A percentile compares a stretch with the other conserved stretches of the same genome.
Conservation (phyloP, 2,113 vertebrate species). For the Mobula birostris region DNA sequence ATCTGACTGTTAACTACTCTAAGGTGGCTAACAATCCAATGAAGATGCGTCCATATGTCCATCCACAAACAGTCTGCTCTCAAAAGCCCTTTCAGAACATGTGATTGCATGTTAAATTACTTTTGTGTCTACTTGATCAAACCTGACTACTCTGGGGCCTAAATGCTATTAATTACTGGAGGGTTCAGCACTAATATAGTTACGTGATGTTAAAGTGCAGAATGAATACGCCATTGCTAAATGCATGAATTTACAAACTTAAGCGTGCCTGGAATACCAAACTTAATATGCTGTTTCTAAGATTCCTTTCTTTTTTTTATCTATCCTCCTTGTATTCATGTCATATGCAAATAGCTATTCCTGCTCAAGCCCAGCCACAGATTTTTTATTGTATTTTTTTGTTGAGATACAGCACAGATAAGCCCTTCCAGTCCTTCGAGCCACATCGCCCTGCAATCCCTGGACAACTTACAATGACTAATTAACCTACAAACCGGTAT, state of each 20-base stretch:
- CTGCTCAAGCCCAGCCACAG: neutral
- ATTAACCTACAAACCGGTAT: too few species aligned
- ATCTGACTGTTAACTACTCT: constrained; percentile 63
- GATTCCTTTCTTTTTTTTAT: neutral
- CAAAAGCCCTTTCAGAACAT: constrained; percentile 53
- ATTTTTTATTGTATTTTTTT: too few species aligned
- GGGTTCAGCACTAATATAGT: constrained; percentile 51
- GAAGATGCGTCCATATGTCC: constrained; percentile 60
- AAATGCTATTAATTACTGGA: constrained; percentile 67
- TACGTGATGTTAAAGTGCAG: constrained; percentile 42
- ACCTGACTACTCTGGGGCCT: constrained; percentile 58
- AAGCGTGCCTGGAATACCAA: constrained; percentile 32
- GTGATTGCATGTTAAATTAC: constrained; percentile 62
- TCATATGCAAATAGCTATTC: neutral
- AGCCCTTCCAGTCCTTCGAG: too few species aligned
- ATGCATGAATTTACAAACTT: constrained; percentile 32
- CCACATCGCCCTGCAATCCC: too few species aligned
- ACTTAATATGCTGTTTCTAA: neutral
- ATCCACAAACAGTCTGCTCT: constrained; percentile 52
- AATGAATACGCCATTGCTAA: constrained; percentile 32
- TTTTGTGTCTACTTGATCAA: constrained; percentile 66
- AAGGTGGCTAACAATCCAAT: constrained; percentile 63
- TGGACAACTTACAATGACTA: too few species aligned
- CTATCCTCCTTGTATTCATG: neutral
- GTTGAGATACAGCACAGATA: too few species aligned